Evolutionary conservation across 2,888 invertebrate species (phyloP).

Genomic region (Ceratothoa steindachneri): DNA sequence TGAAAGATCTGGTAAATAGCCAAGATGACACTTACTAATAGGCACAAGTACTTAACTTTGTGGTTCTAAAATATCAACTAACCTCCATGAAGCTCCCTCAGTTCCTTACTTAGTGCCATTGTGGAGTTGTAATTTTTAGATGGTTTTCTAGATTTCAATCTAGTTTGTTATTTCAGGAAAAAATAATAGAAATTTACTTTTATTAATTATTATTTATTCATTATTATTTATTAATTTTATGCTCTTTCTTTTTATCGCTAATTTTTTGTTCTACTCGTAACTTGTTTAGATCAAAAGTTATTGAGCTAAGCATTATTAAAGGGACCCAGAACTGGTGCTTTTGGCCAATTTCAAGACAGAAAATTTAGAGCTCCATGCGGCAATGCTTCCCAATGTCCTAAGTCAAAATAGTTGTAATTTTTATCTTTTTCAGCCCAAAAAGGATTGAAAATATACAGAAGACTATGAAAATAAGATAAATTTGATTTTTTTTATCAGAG

Average conservation of each 20-base stretch:
- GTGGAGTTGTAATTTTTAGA: background rate
- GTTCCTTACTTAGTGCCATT: background rate
- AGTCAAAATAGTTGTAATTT: background rate
- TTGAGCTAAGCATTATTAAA: background rate
- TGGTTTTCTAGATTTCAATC: background rate
- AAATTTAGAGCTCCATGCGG: constrained; percentile 1
- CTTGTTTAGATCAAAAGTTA: background rate
- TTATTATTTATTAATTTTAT: background rate
- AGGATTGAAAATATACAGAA: background rate
- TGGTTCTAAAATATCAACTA: background rate
- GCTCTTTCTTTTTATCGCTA: background rate
- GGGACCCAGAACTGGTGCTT: background rate
- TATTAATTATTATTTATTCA: background rate
- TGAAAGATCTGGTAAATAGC: background rate
- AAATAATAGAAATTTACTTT: background rate
- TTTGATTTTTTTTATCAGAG: background rate
- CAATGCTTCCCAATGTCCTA: constrained; percentile 3
- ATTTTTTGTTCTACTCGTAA: background rate
- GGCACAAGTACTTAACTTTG: background rate
- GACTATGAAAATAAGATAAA: background rate
- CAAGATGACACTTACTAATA: background rate
- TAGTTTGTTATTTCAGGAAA: background rate
- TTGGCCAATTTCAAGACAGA: background rate
- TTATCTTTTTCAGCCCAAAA: background rate
- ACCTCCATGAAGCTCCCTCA: background rate